These are phyloP conservation scores for Spea bombifrons DNA, from an alignment of 2,113 vertebrate species.

Conservation along the genomic window DNA sequence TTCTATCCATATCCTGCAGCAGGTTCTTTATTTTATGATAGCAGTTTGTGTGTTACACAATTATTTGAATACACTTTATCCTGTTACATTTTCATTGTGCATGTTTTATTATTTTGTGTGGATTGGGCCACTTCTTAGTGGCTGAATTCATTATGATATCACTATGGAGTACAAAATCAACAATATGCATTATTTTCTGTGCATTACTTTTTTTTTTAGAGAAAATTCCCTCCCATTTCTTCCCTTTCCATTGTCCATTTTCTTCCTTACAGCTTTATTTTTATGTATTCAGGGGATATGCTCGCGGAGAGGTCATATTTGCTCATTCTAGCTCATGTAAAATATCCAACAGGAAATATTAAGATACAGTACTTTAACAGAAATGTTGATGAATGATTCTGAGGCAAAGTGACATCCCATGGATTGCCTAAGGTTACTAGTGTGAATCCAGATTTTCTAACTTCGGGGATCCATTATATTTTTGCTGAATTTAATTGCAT, in stretches of 20 bases:
- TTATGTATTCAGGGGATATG: background rate
- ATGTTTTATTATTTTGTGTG: background rate
- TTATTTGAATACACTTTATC: background rate
- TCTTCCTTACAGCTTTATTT: background rate
- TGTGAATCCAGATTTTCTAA: conserved; percentile 5
- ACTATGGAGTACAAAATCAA: too few relatives aligned
- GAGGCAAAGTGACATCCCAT: conserved; percentile 19
- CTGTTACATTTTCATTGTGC: background rate
- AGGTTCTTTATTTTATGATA: too few relatives aligned
- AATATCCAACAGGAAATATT: background rate
- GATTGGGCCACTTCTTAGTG: too few relatives aligned
- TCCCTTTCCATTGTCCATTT: background rate
- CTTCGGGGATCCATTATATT: background rate
- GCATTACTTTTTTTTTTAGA: too few relatives aligned
- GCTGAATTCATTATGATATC: too few relatives aligned
- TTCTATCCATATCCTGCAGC: too few relatives aligned
- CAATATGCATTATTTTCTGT: too few relatives aligned
- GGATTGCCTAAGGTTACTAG: conserved; percentile 10
- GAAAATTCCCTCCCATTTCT: background rate
- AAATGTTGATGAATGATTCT: conserved; percentile 7
- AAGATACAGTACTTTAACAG: background rate
- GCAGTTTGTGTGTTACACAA: too few relatives aligned
- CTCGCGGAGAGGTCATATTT: background rate
- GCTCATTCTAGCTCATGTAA: background rate
- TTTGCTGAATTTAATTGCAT: background rate